These are phyloP conservation scores for Drosophila trapezifrons DNA, from an alignment of 1,140 invertebrate species.

Conservation along the genomic window DNA sequence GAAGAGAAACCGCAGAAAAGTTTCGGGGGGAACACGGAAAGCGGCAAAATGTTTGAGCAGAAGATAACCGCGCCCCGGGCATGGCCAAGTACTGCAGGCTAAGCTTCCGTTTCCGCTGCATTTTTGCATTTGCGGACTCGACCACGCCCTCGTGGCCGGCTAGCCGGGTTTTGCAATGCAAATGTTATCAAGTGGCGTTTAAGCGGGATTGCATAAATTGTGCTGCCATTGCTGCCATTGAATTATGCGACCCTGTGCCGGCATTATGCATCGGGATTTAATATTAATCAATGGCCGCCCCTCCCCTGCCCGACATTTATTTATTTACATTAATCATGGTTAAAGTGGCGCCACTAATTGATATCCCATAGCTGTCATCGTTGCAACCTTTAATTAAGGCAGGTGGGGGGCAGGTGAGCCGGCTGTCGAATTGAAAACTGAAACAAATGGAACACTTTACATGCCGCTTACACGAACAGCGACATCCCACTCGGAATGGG, in stretches of 20 bases:
- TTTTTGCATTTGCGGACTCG: slow-evolving; percentile 42
- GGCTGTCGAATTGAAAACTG: slow-evolving; percentile 39
- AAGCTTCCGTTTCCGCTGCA: slow-evolving; percentile 71
- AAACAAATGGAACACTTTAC: slow-evolving; percentile 47
- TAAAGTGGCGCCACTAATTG: slow-evolving; percentile 60
- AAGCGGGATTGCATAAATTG: slow-evolving; percentile 51
- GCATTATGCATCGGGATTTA: slow-evolving; percentile 20
- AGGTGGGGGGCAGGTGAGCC: not conserved
- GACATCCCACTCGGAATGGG: slow-evolving; percentile 15
- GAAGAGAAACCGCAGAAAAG: slow-evolving; percentile 60
- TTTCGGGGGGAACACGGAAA: slow-evolving; percentile 32
- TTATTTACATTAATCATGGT: slow-evolving; percentile 63
- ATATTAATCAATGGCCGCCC: slow-evolving; percentile 38
- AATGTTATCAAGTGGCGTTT: slow-evolving; percentile 68
- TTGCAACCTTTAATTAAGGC: slow-evolving; percentile 42
- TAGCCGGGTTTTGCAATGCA: slow-evolving; percentile 63
- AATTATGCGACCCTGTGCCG: slow-evolving; percentile 34
- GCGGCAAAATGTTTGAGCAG: slow-evolving; percentile 65
- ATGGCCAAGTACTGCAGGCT: slow-evolving; percentile 38
- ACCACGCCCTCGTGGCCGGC: slow-evolving; percentile 10
- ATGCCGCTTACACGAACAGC: slow-evolving; percentile 46
- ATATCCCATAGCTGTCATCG: slow-evolving; percentile 43
- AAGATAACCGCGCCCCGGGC: slow-evolving; percentile 58
- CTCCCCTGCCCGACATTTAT: slow-evolving; percentile 9
- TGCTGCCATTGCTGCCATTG: not conserved